A percentile compares a stretch with the other conserved stretches of the same genome.
Evolutionary conservation across 2,888 invertebrate species (phyloP).

Genomic region (Pristionchus japonicus): DNA sequence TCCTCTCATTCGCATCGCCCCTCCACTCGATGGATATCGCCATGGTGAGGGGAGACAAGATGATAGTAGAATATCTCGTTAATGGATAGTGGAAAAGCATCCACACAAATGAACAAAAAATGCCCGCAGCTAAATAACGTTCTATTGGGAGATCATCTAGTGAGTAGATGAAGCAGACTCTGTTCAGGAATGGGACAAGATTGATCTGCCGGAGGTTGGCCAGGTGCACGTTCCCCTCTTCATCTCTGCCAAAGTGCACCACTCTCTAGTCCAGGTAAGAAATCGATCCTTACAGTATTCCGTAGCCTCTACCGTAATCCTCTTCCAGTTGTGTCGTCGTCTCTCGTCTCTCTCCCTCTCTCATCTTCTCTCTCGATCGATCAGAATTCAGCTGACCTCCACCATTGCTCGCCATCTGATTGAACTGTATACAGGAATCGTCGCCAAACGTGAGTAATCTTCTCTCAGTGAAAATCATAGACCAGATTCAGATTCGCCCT

Average conservation of each 20-base stretch:
- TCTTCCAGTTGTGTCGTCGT: background rate
- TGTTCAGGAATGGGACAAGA: slow-evolving; percentile 33
- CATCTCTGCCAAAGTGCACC: slow-evolving; percentile 19
- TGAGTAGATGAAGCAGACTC: background rate
- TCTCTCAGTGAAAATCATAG: background rate
- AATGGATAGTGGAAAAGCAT: background rate
- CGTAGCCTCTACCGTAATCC: background rate
- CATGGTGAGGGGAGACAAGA: slow-evolving; percentile 28
- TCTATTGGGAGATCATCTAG: background rate
- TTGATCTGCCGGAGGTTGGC: slow-evolving; percentile 37
- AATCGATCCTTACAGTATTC: background rate
- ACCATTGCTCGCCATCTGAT: background rate
- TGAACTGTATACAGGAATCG: background rate
- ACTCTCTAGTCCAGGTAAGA: slow-evolving; percentile 27
- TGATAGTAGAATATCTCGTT: too few species aligned
- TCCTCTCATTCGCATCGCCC: background rate
- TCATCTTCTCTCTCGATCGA: slow-evolving; percentile 41
- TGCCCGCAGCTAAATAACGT: too few species aligned
- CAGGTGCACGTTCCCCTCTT: slow-evolving; percentile 39
- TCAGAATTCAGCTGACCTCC: background rate
- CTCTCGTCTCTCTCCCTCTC: slow-evolving; percentile 23
- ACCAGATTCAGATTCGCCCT: background rate
- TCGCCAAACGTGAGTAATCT: background rate
- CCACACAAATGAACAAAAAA: too few species aligned
- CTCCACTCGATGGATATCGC: slow-evolving; percentile 26